A percentile compares a stretch with the other conserved stretches of the same genome.
Evolutionary conservation across 1,140 invertebrate species (phyloP).

Genomic region (Orchestia grillus): DNA sequence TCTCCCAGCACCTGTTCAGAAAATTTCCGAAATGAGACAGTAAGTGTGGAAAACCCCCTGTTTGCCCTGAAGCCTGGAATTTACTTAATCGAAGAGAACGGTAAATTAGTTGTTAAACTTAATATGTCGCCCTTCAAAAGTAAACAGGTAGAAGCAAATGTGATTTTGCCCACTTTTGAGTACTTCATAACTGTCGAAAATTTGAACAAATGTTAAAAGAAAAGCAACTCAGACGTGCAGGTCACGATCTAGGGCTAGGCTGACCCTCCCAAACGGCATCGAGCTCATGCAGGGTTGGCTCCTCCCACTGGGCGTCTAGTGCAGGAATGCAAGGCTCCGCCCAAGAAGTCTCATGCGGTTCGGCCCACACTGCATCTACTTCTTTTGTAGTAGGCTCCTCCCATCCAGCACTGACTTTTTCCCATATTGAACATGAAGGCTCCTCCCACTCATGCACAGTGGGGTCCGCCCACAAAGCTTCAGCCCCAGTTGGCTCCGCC

Average conservation of each 20-base stretch:
- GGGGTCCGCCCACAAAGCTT: neutral
- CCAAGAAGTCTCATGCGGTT: conserved; percentile 3
- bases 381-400: conserved; percentile 10
- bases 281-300: conserved; percentile 7
- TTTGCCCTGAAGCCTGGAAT: neutral
- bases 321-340: neutral
- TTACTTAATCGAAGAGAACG: neutral
- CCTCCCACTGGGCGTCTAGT: conserved; percentile 20
- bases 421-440: neutral
- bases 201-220: neutral
- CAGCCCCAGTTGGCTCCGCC: neutral
- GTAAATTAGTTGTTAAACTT: neutral
- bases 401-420: conserved; percentile 20
- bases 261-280: conserved; percentile 12
- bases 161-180: neutral
- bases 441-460: neutral
- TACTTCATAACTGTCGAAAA: neutral
- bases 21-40: neutral
- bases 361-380: conserved; percentile 17
- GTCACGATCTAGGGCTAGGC: neutral
- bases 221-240: neutral
- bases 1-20: neutral
- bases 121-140: neutral
- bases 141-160: neutral
- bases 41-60: neutral